Conservation (phyloP, 2,888 invertebrate genomes). For the Lottia gigantea region DNA sequence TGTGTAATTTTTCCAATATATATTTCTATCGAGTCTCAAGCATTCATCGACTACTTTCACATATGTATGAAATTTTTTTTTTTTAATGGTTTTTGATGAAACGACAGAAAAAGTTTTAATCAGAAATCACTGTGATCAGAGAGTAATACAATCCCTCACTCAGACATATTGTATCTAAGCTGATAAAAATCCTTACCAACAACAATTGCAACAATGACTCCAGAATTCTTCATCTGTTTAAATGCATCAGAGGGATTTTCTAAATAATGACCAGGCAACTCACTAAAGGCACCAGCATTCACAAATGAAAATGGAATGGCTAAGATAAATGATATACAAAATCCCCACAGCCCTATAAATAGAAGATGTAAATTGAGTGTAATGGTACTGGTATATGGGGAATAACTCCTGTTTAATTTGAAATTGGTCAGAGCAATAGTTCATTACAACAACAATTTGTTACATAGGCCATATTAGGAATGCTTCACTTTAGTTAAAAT, state of each 20-base stretch:
- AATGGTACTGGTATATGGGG: neutral
- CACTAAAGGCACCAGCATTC: constrained; percentile 78
- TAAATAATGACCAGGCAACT: constrained; percentile 75
- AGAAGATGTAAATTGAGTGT: neutral
- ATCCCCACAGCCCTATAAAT: constrained; percentile 76
- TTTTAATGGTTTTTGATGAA: no score
- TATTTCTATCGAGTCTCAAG: no score
- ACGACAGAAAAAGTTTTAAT: no score
- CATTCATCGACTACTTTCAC: no score
- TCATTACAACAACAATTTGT: no score
- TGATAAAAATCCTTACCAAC: constrained; percentile 71
- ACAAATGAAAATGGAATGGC: constrained; percentile 85
- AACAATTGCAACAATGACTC: constrained; percentile 76
- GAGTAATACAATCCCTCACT: neutral
- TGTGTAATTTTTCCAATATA: no score
- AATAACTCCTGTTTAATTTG: no score
- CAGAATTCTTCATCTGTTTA: constrained; percentile 80
- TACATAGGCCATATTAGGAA: no score
- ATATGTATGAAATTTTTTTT: no score
- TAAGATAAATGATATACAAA: constrained; percentile 74
- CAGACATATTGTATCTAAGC: neutral
- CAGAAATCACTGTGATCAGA: no score
- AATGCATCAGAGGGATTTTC: constrained; percentile 90
- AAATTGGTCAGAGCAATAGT: no score
- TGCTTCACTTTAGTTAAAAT: no score